Conservation (phyloP, 2,797 vertebrate species). For the Neopelma chrysocephalum region DNA sequence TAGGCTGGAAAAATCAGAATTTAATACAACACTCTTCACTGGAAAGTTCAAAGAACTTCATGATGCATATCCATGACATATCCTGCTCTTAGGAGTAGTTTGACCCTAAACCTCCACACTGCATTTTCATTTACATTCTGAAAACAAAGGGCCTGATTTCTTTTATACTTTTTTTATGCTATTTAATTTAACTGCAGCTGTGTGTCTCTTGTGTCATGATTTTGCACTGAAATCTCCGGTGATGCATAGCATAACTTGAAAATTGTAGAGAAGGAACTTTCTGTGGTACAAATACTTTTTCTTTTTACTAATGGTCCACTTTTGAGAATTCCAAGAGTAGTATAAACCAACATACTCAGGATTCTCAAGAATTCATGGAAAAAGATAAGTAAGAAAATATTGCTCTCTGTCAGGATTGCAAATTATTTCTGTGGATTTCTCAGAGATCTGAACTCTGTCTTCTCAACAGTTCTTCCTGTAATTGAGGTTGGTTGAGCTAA, state of each 20-base stretch:
- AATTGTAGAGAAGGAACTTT: not conserved
- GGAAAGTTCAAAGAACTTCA: not conserved
- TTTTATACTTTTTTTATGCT: not conserved
- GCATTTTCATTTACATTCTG: not conserved
- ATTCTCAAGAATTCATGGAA: not conserved
- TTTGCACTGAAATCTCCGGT: constrained; percentile 7
- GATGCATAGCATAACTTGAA: constrained; percentile 14
- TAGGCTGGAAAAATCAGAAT: not conserved
- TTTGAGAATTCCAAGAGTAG: not conserved
- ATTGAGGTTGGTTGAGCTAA: not conserved
- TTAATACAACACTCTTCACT: not conserved
- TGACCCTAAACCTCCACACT: not conserved
- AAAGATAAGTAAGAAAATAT: constrained; percentile 17
- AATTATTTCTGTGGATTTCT: constrained; percentile 1
- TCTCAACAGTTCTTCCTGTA: not conserved
- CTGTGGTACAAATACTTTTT: not conserved
- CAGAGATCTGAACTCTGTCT: not conserved
- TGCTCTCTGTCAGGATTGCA: not conserved
- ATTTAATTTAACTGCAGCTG: not conserved
- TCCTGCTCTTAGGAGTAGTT: not conserved
- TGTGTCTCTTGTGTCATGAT: not conserved
- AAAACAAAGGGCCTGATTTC: not conserved
- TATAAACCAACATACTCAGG: not conserved
- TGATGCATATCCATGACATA: not conserved
- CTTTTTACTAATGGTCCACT: not conserved